Percentiles rank a stretch among this genome's conserved stretches.
These are phyloP conservation scores for Lordiphosa clarofinis DNA, from an alignment of 1,140 invertebrate species.

Conservation along the genomic window DNA sequence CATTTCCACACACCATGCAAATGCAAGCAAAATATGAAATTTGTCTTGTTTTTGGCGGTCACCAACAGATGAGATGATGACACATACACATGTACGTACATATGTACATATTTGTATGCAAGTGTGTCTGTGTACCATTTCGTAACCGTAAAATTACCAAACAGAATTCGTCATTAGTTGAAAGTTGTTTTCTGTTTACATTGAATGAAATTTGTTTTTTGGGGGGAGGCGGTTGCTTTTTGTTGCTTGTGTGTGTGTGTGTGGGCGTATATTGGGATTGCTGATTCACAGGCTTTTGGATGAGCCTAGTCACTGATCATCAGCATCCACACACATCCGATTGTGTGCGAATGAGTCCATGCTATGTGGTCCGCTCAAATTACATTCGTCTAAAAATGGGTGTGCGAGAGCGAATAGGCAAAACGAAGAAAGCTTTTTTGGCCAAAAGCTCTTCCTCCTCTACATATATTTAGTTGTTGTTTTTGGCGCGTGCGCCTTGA, in stretches of 20 bases:
- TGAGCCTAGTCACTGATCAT: slow-evolving; percentile 38
- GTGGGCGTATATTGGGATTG: slow-evolving; percentile 38
- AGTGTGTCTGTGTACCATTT: slow-evolving; percentile 33
- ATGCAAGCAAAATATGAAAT: slow-evolving; percentile 47
- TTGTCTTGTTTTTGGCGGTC: slow-evolving; percentile 34
- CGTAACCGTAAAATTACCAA: slow-evolving; percentile 69
- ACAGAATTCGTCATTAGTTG: slow-evolving; percentile 62
- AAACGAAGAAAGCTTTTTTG: slow-evolving; percentile 49
- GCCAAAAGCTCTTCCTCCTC: slow-evolving; percentile 29
- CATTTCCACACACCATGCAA: too few species aligned
- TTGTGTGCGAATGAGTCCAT: slow-evolving; percentile 70
- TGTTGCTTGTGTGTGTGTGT: slow-evolving; percentile 20
- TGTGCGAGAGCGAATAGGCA: slow-evolving; percentile 58
- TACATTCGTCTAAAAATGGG: slow-evolving; percentile 80
- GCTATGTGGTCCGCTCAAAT: slow-evolving; percentile 73
- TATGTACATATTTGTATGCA: not conserved
- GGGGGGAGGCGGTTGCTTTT: not conserved
- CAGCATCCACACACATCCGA: slow-evolving; percentile 9
- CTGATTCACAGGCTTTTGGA: slow-evolving; percentile 30
- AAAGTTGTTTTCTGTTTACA: slow-evolving; percentile 36
- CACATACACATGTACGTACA: slow-evolving; percentile 11
- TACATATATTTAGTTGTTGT: slow-evolving; percentile 13
- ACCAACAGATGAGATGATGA: not conserved
- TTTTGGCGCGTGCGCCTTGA: slow-evolving; percentile 58
- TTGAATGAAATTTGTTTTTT: slow-evolving; percentile 33